Evolutionary conservation across 2,888 invertebrate species (phyloP).

Genomic region (Timandra comae): DNA sequence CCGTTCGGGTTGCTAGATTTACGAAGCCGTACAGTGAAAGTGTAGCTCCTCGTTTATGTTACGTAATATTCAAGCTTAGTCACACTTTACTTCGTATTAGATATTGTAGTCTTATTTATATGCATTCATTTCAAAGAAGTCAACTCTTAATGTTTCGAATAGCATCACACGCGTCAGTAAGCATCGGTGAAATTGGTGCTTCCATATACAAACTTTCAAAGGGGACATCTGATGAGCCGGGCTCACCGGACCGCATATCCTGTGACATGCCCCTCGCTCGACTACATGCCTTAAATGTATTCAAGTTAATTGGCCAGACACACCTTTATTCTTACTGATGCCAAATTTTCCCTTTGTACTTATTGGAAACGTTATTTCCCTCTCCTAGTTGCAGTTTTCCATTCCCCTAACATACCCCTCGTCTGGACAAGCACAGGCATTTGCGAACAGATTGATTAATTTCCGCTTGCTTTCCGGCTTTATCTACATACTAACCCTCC

Average conservation of each 20-base stretch:
- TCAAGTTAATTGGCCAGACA: slow-evolving; percentile 27
- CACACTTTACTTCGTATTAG: slow-evolving; percentile 1
- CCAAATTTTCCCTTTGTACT: slow-evolving; percentile 3
- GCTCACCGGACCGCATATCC: slow-evolving; percentile 64
- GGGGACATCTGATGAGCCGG: slow-evolving; percentile 57
- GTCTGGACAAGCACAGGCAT: slow-evolving; percentile 26
- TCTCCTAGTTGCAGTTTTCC: slow-evolving; percentile 5
- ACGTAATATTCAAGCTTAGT: slow-evolving; percentile 18
- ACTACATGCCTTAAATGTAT: slow-evolving; percentile 37
- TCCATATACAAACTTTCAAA: slow-evolving; percentile 51
- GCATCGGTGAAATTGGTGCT: slow-evolving; percentile 58
- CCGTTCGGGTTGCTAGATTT: slow-evolving; percentile 31
- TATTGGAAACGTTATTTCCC: slow-evolving; percentile 8
- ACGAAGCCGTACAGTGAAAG: slow-evolving; percentile 49
- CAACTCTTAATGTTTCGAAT: slow-evolving; percentile 24
- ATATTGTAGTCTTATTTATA: no score
- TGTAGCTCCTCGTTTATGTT: slow-evolving; percentile 41
- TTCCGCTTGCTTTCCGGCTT: slow-evolving; percentile 41
- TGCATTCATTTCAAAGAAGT: neutral
- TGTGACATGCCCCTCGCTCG: slow-evolving; percentile 45
- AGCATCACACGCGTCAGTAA: slow-evolving; percentile 52
- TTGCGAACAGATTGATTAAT: slow-evolving; percentile 47
- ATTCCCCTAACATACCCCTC: slow-evolving; percentile 4
- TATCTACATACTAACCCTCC: slow-evolving; percentile 27
- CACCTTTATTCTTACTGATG: slow-evolving; percentile 9